Evolutionary conservation across 2,113 vertebrate genomes (phyloP).

Genomic region (Corythornis madagascariensis): DNA sequence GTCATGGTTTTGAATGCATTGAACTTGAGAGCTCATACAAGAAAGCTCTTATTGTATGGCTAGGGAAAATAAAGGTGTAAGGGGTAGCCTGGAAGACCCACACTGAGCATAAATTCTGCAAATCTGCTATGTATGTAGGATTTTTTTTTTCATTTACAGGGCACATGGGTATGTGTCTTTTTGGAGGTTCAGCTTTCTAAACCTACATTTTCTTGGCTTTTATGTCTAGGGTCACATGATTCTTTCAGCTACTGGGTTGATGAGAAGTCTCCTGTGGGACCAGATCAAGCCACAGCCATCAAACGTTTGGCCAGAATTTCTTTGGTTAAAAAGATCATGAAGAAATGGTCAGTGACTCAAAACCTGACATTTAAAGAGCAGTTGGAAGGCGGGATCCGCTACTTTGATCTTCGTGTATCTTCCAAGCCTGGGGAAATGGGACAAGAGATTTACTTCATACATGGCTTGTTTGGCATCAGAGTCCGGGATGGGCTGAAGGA

Average conservation of each 20-base stretch:
- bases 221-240: slow-evolving; percentile 84
- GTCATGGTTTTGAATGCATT: background rate
- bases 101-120: background rate
- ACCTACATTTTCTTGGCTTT: background rate
- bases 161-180: rapidly evolving
- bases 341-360: slow-evolving; percentile 93
- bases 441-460: slow-evolving; percentile 94
- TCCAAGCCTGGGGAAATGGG: slow-evolving; percentile 89
- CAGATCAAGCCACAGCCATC: slow-evolving; percentile 84
- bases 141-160: background rate
- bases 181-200: background rate
- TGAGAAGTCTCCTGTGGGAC: slow-evolving; percentile 87
- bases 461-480: slow-evolving; percentile 93
- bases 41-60: background rate
- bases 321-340: slow-evolving; percentile 87
- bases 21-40: background rate
- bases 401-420: slow-evolving; percentile 97
- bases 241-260: slow-evolving; percentile 93
- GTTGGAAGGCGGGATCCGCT: slow-evolving; percentile 93
- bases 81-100: background rate
- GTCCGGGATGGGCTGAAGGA: slow-evolving; percentile 90
- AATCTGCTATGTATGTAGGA: background rate
- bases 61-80: background rate
- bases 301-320: slow-evolving; percentile 83
- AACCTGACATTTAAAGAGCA: slow-evolving; percentile 95